Evolutionary conservation across 2,888 invertebrate genomes (phyloP).

Genomic region (Scrobipalpa costella): DNA sequence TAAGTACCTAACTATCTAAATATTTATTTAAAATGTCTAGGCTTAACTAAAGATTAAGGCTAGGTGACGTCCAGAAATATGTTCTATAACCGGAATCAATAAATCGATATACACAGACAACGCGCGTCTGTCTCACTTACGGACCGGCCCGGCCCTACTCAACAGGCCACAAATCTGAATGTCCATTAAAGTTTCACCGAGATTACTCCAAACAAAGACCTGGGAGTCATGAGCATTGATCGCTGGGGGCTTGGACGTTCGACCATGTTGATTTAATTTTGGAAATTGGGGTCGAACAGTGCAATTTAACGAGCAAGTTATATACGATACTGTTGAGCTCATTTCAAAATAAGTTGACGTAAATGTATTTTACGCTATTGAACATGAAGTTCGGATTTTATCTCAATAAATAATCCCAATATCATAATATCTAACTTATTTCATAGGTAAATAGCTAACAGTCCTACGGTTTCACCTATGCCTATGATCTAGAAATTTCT

Average conservation of each 20-base stretch:
- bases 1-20: too few relatives aligned
- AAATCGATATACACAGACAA: constrained; percentile 37
- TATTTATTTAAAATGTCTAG: too few relatives aligned
- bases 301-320: neutral
- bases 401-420: too few relatives aligned
- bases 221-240: constrained; percentile 34
- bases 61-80: too few relatives aligned
- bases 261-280: constrained; percentile 6
- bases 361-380: too few relatives aligned
- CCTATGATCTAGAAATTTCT: too few relatives aligned
- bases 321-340: neutral
- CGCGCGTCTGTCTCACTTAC: constrained; percentile 43
- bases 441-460: too few relatives aligned
- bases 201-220: constrained; percentile 54
- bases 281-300: constrained; percentile 2
- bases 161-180: constrained; percentile 73
- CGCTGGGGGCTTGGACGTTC: constrained; percentile 42
- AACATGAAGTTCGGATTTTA: too few relatives aligned
- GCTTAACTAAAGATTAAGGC: too few relatives aligned
- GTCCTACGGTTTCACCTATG: too few relatives aligned
- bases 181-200: constrained; percentile 63
- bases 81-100: too few relatives aligned
- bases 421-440: too few relatives aligned
- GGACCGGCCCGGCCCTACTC: constrained; percentile 41
- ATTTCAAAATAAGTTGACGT: neutral